Base-by-base conservation (phyloP, 2,888 invertebrate genomes). In the Lymantria dispar region DNA sequence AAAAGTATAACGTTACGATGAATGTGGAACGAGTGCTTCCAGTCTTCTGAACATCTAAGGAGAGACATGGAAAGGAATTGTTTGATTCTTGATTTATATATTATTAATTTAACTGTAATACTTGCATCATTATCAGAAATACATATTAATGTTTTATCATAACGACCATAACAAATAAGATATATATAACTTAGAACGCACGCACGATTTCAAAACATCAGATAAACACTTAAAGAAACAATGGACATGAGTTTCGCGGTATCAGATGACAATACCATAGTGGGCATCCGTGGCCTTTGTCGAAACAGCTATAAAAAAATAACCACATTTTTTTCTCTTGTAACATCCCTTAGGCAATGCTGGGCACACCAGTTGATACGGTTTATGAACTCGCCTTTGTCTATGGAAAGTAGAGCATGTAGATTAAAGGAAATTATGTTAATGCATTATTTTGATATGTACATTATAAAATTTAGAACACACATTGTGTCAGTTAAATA, bases 371-470 rank as follows among this genome's bases (percentile, higher is more conserved):
- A 12, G 11, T 46, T 56, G 66, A 62, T 66, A 69, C 70, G 70
- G 66, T 60, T 68, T 67, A 70, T 63, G 62, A 63, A 43, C 62
- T 62, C 53, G 48, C 64, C 69, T 76, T 76, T 80, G 76, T 79
- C 48, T 41, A 31, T 48, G 60, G 63, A 78, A 81, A 80, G 68
- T 80, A 59, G 79, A 81, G 71, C 79, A 65, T 75, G 70, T 64
- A 70, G 54, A 63, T 69, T 64, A 55, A 63, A 54, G 46, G 45
- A 64, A 64, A 63, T 70, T 65, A 60, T 68, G 62, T 41, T 60
- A 65, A 69, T 65, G 51, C 43, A 59, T 52, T 56, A 59, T 58
- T 47, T 54, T 54, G 61, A 51, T 58, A 42, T 56, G 50, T 48
- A 29, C 9, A 33, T 33, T 48, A 47, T 47, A 30, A 44, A n/a